Percentiles rank a stretch among this genome's conserved stretches.
phyloP scores from a whole-genome alignment of 2,797 vertebrate genomes.

The Paguma larvata region DNA sequence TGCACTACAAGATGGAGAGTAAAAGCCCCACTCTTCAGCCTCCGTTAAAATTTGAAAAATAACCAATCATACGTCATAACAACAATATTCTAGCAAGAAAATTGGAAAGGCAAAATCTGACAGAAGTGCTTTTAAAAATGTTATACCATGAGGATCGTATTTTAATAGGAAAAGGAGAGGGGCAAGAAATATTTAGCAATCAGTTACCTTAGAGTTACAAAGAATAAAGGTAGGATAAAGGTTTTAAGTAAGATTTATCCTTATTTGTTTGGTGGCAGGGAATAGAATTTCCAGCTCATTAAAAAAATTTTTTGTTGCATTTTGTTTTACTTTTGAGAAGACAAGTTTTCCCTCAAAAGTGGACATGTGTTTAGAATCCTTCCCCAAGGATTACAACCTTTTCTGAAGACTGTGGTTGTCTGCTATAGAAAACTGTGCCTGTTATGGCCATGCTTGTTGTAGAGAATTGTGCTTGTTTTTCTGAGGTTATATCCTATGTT shows the following conservation, averaged over 20 bases:
- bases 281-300: neutral
- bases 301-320: neutral
- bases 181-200: neutral
- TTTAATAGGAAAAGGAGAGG: neutral
- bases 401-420: neutral
- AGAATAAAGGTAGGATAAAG: neutral
- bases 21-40: neutral
- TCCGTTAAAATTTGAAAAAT: neutral
- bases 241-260: neutral
- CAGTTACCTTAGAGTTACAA: neutral
- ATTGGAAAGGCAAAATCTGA: neutral
- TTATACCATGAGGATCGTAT: neutral
- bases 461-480: neutral
- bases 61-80: neutral
- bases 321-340: constrained; percentile 6
- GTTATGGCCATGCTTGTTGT: neutral
- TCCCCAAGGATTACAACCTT: neutral
- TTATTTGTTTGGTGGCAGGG: neutral
- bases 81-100: constrained; percentile 23
- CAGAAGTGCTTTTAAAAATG: neutral
- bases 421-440: neutral
- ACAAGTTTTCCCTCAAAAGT: neutral
- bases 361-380: neutral
- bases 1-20: neutral
- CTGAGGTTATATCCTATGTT: neutral